Evolutionary conservation across 2,888 invertebrate species (phyloP).

Genomic region (Mechanitis mazaeus): DNA sequence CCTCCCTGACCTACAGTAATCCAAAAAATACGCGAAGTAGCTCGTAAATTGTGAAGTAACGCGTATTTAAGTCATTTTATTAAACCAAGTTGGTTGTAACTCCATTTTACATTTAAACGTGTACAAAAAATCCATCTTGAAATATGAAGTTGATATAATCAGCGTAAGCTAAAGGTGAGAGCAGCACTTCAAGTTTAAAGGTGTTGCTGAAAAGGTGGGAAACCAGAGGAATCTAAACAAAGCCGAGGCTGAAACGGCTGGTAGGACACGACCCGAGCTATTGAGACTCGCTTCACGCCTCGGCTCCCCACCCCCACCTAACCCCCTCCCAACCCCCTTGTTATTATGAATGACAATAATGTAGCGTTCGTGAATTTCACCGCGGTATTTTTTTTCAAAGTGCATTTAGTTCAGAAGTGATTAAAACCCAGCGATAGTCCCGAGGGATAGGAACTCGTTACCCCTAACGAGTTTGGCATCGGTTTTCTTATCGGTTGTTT

Average conservation of each 20-base stretch:
- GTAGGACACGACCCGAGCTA: slow-evolving; percentile 60
- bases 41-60: too few relatives aligned
- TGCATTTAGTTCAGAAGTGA: slow-evolving; percentile 67
- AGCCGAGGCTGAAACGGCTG: slow-evolving; percentile 42
- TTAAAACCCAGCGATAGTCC: slow-evolving; percentile 62
- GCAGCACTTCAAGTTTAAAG: slow-evolving; percentile 31
- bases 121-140: slow-evolving; percentile 12
- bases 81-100: too few relatives aligned
- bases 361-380: slow-evolving; percentile 53
- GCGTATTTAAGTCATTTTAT: too few relatives aligned
- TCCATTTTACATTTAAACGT: background rate
- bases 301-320: slow-evolving; percentile 31
- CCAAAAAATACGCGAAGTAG: too few relatives aligned
- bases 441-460: slow-evolving; percentile 58
- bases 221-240: slow-evolving; percentile 46
- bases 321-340: slow-evolving; percentile 37
- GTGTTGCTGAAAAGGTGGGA: slow-evolving; percentile 35
- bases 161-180: slow-evolving; percentile 22
- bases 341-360: slow-evolving; percentile 76
- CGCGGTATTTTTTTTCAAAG: slow-evolving; percentile 62
- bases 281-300: slow-evolving; percentile 45
- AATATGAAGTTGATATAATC: slow-evolving; percentile 25
- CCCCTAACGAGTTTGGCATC: slow-evolving; percentile 58
- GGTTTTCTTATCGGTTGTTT: slow-evolving; percentile 59
- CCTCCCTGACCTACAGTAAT: too few relatives aligned